phyloP scores from a whole-genome alignment of 2,113 vertebrate species.

The Rhinolophus sinicus region DNA sequence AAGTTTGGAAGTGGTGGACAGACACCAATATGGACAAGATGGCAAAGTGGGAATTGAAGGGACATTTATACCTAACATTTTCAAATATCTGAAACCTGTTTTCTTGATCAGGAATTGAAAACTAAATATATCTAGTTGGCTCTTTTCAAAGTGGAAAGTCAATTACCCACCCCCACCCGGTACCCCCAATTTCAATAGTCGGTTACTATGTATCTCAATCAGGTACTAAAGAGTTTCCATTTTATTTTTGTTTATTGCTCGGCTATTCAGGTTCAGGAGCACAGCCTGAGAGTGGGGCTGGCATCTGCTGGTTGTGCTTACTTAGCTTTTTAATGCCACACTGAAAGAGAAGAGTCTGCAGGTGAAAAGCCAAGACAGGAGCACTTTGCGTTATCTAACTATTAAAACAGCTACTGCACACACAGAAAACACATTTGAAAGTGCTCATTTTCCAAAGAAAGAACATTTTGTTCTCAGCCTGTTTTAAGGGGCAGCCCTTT shows the following conservation, averaged over 20 bases:
- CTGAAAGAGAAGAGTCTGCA: too few relatives aligned
- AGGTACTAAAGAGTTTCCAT: background rate
- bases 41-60: background rate
- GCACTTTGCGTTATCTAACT: fast-evolving
- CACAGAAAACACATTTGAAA: background rate
- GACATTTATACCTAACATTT: background rate
- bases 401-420: background rate
- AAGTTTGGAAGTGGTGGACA: fast-evolving
- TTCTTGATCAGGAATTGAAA: background rate
- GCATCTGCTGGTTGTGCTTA: too few relatives aligned
- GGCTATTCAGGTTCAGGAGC: background rate
- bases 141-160: background rate
- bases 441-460: background rate
- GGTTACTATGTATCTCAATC: background rate
- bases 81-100: background rate
- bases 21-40: background rate
- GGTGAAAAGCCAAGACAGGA: fast-evolving
- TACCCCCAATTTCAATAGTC: too few relatives aligned
- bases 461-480: background rate
- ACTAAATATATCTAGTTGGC: background rate
- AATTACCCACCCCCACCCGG: too few relatives aligned
- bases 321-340: fast-evolving
- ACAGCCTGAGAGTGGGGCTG: background rate
- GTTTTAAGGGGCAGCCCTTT: background rate
- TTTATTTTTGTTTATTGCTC: background rate